A percentile compares a stretch with the other conserved stretches of the same genome.
These are phyloP conservation scores for Sylvia atricapilla DNA, from an alignment of 2,113 vertebrate species.

Conservation along the genomic window DNA sequence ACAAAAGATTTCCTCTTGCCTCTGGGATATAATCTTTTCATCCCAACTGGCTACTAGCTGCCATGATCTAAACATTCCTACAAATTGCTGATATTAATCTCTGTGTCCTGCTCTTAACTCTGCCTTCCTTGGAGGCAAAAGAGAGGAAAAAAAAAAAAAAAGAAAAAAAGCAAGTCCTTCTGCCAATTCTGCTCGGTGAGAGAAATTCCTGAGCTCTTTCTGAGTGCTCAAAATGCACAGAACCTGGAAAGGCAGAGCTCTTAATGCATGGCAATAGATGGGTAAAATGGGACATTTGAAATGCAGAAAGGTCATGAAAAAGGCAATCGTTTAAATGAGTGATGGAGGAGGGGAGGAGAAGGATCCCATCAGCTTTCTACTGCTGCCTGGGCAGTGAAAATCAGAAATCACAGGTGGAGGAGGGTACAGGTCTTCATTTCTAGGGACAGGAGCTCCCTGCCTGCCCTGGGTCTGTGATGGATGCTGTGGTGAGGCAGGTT, in stretches of 20 bases:
- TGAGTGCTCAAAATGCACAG: neutral
- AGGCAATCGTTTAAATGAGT: neutral
- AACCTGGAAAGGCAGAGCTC: neutral
- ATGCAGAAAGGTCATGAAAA: neutral
- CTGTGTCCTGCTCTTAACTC: slow-evolving; percentile 13
- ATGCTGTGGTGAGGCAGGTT: rapidly evolving
- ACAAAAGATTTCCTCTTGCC: slow-evolving; percentile 18
- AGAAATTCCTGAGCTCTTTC: neutral
- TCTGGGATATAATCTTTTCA: slow-evolving; percentile 29
- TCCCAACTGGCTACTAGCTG: slow-evolving; percentile 33
- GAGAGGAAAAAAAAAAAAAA: neutral
- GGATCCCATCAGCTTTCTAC: neutral
- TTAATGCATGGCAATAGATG: neutral
- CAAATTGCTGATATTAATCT: slow-evolving; percentile 51
- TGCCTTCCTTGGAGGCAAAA: slow-evolving; percentile 22
- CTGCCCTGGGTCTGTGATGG: neutral
- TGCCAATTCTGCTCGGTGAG: neutral
- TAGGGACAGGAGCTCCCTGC: neutral
- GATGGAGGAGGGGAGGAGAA: neutral
- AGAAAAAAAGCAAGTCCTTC: neutral
- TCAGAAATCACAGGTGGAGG: neutral
- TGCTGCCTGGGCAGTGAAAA: neutral
- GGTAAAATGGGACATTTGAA: neutral
- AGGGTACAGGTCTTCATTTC: neutral
- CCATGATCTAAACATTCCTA: slow-evolving; percentile 19